Base-by-base conservation (phyloP, 2,888 invertebrate species). In the Eutolmus rufibarbis region DNA sequence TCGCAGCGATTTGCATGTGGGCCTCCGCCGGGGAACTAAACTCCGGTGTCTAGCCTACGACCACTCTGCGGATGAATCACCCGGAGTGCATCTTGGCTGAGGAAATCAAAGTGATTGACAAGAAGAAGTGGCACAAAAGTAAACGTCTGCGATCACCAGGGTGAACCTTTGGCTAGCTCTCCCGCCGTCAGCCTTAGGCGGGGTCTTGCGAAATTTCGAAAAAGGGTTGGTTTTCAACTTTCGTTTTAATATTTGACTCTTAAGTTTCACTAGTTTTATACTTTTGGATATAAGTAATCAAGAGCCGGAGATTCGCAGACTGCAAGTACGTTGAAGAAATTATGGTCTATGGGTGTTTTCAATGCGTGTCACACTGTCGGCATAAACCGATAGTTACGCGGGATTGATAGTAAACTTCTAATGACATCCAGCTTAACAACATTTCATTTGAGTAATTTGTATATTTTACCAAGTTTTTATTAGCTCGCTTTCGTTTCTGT, bases 31-130 rank as follows among this genome's bases (percentile, higher is more conserved):
- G 43, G 82, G 82, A 85, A 46, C 85, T 28, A n/a, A 85, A 46
- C 85, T 28, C 8, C 40, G 31, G 85, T 66, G 23, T 66, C 66
- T 84, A 84, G 66, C 82, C 66, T 84, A 84, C 82, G 82, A 84
- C 37, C 43, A 74, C n/a, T 74, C 46, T 46, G 74, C 12, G 23
- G 85, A 85, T 85, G 85, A 85, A 74, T 85, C 85, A 85, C 85
- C 46, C 9, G 28, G 8, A 74, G 74, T 85, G 85, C 85, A 85
- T 46, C 74, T 23, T 37, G 46, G 85, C 28, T 74, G 40, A 51
- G 43, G 85, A 85, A 85, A 43, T 74, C 74, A 74, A 85, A n/a
- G 43, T 85, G 85, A 82, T 82, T 82, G 82, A 82, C 82, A 82
- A 82, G 57, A 57, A 57, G 31, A 82, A 57, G 66, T 66, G 57